phyloP scores from a whole-genome alignment of 2,113 vertebrate genomes.

The Bothrops jararaca region DNA sequence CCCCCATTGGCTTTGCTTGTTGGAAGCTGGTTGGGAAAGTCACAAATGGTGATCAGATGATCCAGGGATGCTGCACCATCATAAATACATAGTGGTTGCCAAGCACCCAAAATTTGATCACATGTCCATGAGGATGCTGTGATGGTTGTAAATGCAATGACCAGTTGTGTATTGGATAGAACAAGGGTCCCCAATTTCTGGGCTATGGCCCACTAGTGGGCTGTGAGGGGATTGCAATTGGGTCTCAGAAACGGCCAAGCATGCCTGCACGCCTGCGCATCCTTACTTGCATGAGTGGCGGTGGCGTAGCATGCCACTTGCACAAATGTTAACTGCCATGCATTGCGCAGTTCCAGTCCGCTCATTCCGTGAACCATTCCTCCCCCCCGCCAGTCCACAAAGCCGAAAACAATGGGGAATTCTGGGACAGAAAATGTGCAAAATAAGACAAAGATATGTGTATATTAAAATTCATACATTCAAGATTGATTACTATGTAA shows the following conservation, averaged over 20 bases:
- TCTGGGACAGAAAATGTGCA: background rate
- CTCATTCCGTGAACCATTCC: too few species aligned
- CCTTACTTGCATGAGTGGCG: too few species aligned
- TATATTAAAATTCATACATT: background rate
- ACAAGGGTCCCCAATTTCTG: too few species aligned
- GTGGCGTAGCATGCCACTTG: too few species aligned
- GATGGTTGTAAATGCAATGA: background rate
- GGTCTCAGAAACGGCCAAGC: too few species aligned
- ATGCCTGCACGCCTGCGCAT: too few species aligned
- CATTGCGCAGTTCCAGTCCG: too few species aligned
- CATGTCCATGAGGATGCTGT: background rate
- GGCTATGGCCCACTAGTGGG: too few species aligned
- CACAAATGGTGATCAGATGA: background rate
- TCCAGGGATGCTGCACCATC: background rate
- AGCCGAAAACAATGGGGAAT: too few species aligned
- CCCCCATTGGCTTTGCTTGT: background rate
- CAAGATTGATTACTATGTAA: background rate
- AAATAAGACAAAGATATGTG: background rate
- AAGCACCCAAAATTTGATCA: background rate
- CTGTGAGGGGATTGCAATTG: too few species aligned
- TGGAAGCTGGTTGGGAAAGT: background rate
- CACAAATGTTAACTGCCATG: too few species aligned
- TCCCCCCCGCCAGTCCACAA: too few species aligned
- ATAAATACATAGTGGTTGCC: background rate
- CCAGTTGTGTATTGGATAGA: background rate